Evolutionary conservation across 2,797 vertebrate species (phyloP).

Genomic region (Salarias fasciatus): DNA sequence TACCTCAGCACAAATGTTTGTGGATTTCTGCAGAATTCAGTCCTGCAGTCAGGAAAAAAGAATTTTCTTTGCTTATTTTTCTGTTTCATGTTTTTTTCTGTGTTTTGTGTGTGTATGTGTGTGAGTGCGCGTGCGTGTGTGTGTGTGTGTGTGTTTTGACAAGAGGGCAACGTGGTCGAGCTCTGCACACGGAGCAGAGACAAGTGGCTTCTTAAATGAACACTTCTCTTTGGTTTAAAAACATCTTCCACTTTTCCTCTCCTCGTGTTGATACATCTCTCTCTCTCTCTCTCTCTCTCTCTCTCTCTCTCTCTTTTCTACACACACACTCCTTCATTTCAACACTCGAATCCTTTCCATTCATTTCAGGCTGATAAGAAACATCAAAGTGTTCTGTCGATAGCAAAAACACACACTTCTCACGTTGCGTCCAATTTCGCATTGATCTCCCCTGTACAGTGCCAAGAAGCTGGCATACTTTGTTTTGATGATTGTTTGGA

Average conservation of each 20-base stretch:
- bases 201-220: constrained; percentile 49
- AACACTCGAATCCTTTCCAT: constrained; percentile 50
- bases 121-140: no score
- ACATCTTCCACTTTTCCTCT: constrained; percentile 19
- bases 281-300: neutral
- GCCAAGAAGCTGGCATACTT: constrained; percentile 53
- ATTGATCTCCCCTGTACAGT: constrained; percentile 39
- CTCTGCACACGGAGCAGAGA: constrained; percentile 22
- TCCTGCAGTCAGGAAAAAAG: no score
- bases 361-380: constrained; percentile 56
- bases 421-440: constrained; percentile 55
- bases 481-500: constrained; percentile 64
- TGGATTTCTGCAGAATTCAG: no score
- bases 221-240: constrained; percentile 48
- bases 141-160: constrained; percentile 33
- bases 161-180: constrained; percentile 13
- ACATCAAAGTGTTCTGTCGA: constrained; percentile 62
- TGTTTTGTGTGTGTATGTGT: constrained; percentile 18
- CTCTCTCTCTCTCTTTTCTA: neutral
- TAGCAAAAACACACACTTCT: constrained; percentile 51
- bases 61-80: no score
- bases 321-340: constrained; percentile 30
- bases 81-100: no score
- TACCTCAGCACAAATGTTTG: constrained; percentile 19
- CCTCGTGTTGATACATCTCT: neutral